Percentiles rank a stretch among this genome's conserved stretches.
These are phyloP conservation scores for Clarias pachynema DNA, from an alignment of 2,797 vertebrate genomes.

Conservation along the genomic window DNA sequence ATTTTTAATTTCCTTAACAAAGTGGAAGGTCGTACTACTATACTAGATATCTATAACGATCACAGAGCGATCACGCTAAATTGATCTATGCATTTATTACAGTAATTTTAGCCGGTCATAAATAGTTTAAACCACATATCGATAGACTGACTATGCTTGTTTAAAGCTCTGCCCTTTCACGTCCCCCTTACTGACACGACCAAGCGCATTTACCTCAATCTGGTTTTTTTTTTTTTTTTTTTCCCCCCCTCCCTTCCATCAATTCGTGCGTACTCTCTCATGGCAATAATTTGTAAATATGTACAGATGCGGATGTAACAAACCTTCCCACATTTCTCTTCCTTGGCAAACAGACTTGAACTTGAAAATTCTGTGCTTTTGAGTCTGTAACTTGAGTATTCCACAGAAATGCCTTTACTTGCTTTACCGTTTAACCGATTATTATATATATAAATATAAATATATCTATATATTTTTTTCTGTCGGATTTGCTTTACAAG, in stretches of 20 bases:
- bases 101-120: slow-evolving; percentile 31
- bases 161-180: slow-evolving; percentile 1
- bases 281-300: slow-evolving; percentile 90
- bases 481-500: slow-evolving; percentile 47
- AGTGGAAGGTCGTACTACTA: background rate
- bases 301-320: slow-evolving; percentile 65
- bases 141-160: background rate
- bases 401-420: slow-evolving; percentile 60
- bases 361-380: slow-evolving; percentile 53
- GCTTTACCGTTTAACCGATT: slow-evolving; percentile 40
- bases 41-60: slow-evolving; percentile 7
- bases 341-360: slow-evolving; percentile 55
- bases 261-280: slow-evolving; percentile 59
- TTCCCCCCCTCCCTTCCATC: slow-evolving; percentile 67
- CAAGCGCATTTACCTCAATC: slow-evolving; percentile 42
- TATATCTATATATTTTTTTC: slow-evolving; percentile 23
- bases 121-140: slow-evolving; percentile 26
- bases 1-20: background rate
- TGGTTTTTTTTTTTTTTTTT: slow-evolving; percentile 40
- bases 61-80: slow-evolving; percentile 27
- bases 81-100: slow-evolving; percentile 57
- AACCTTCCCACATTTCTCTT: slow-evolving; percentile 44
- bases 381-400: slow-evolving; percentile 50
- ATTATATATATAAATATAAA: slow-evolving; percentile 23
- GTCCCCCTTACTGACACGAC: slow-evolving; percentile 7